Evolutionary conservation across 2,888 invertebrate species (phyloP).

Genomic region (Habrosyne pyritoides): DNA sequence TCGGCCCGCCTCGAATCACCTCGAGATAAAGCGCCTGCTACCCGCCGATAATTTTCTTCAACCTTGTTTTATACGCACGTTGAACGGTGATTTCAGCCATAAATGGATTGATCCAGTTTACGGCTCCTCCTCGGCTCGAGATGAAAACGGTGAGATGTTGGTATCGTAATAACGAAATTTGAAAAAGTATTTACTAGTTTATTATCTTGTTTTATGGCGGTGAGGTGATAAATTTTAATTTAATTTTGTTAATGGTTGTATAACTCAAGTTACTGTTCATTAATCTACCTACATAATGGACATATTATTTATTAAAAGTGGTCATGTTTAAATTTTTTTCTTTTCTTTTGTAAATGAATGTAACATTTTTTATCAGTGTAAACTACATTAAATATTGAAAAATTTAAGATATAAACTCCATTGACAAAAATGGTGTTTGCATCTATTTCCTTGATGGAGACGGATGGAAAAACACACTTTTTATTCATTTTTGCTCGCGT

Average conservation of each 20-base stretch:
- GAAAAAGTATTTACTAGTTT: neutral
- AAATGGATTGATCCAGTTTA: conserved; percentile 66
- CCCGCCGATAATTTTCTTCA: conserved; percentile 68
- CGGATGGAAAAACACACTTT: conserved; percentile 12
- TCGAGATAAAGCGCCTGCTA: conserved; percentile 60
- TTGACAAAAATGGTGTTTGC: conserved; percentile 13
- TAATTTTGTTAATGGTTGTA: neutral
- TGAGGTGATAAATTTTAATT: neutral
- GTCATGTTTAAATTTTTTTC: too few species aligned
- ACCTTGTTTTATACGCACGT: conserved; percentile 64
- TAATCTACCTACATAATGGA: too few species aligned
- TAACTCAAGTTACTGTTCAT: neutral
- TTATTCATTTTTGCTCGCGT: conserved; percentile 13
- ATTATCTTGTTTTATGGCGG: neutral
- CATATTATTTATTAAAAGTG: too few species aligned
- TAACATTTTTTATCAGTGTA: neutral
- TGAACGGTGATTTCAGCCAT: conserved; percentile 58
- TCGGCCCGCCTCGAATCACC: conserved; percentile 45
- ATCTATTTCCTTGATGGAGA: neutral
- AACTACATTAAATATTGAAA: neutral
- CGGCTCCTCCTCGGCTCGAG: conserved; percentile 28
- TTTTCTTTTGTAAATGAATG: neutral
- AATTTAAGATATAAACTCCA: neutral
- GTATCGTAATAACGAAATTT: conserved; percentile 8
- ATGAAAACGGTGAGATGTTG: conserved; percentile 13